Conservation (phyloP, 2,888 invertebrate species). For the Cerastis rubricosa region DNA sequence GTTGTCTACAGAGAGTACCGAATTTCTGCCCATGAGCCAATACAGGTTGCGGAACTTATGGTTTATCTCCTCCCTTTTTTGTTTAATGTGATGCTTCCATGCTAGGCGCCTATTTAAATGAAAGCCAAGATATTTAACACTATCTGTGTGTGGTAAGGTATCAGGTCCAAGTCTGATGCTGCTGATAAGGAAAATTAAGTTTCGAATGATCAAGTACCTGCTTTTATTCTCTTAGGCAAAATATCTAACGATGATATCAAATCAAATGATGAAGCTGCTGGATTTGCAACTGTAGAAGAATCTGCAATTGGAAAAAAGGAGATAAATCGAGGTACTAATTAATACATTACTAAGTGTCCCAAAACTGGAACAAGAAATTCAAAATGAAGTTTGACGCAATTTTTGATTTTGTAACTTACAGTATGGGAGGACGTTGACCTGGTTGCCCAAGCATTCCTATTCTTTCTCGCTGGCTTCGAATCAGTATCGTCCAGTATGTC, state of each 20-base stretch:
- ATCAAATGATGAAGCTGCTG: constrained; percentile 73
- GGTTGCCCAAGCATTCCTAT: constrained; percentile 76
- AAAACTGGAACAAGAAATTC: not conserved
- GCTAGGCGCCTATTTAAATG: no score
- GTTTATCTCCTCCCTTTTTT: no score
- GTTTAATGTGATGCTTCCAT: no score
- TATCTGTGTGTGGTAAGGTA: no score
- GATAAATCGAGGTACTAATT: constrained; percentile 72
- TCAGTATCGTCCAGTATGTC: constrained; percentile 75
- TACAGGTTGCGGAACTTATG: no score
- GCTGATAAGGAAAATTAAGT: no score
- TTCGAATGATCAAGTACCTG: not conserved
- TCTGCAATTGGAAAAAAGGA: constrained; percentile 77
- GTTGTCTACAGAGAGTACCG: no score
- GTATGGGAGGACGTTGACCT: constrained; percentile 75
- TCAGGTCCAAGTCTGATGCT: no score
- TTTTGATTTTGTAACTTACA: constrained; percentile 33
- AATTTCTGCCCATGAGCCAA: no score
- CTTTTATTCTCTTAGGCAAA: constrained; percentile 50
- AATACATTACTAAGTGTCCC: not conserved
- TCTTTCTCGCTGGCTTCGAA: constrained; percentile 80
- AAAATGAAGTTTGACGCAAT: not conserved
- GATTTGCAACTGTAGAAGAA: constrained; percentile 85
- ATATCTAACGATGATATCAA: constrained; percentile 73
- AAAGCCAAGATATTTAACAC: no score